These are phyloP conservation scores for Lysiphlebus fabarum DNA, from an alignment of 1,140 invertebrate species.

Conservation along the genomic window DNA sequence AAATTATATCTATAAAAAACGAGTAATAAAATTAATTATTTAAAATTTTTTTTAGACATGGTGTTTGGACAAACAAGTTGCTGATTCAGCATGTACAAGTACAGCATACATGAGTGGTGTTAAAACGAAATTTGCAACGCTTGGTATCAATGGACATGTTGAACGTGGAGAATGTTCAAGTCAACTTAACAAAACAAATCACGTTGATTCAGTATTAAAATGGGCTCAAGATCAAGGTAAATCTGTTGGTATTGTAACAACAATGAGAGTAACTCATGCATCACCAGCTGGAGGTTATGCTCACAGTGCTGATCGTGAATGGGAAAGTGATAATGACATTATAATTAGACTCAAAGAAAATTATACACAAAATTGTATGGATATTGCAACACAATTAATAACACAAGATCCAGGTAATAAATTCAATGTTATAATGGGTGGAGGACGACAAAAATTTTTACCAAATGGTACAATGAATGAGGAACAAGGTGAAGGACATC, in stretches of 20 bases:
- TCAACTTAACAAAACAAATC: conserved; percentile 58
- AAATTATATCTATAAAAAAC: too few relatives aligned
- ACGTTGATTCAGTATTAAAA: conserved; percentile 65
- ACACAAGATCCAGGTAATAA: conserved; percentile 50
- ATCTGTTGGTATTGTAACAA: conserved; percentile 67
- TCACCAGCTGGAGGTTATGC: conserved; percentile 62
- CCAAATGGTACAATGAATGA: conserved; percentile 50
- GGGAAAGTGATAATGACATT: conserved; percentile 50
- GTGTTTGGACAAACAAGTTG: conserved; percentile 74
- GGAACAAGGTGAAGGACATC: conserved; percentile 53
- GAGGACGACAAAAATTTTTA: conserved; percentile 62
- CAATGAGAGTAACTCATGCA: conserved; percentile 59
- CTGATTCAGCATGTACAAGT: conserved; percentile 79
- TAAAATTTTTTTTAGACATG: conserved; percentile 64
- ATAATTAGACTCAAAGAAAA: conserved; percentile 22
- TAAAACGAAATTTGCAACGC: conserved; percentile 76
- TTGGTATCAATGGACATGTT: conserved; percentile 72
- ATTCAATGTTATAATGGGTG: conserved; percentile 63
- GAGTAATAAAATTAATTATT: too few relatives aligned
- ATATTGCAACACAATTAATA: conserved; percentile 56
- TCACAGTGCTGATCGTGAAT: conserved; percentile 50
- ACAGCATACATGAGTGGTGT: conserved; percentile 83
- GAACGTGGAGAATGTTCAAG: conserved; percentile 60
- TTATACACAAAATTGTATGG: conserved; percentile 40
- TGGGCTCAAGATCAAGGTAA: conserved; percentile 73